phyloP scores from a whole-genome alignment of 2,797 vertebrate species.

The Leptoclinus maculatus region DNA sequence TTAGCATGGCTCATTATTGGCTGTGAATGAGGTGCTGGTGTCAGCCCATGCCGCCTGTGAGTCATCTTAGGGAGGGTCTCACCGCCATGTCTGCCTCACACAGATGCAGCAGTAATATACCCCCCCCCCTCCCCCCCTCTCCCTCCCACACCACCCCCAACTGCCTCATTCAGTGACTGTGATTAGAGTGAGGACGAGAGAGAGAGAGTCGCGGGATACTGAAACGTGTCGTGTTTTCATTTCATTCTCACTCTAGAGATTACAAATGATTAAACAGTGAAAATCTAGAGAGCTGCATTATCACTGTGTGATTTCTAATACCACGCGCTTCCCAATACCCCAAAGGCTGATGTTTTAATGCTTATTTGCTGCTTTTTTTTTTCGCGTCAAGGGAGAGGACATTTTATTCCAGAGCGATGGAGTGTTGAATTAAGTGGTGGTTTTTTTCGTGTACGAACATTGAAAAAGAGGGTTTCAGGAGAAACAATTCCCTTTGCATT shows the following conservation, averaged over 20 bases:
- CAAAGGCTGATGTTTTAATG: conserved; percentile 74
- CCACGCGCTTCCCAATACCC: conserved; percentile 51
- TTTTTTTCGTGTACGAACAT: conserved; percentile 77
- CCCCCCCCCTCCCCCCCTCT: not conserved
- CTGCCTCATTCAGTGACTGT: conserved; percentile 47
- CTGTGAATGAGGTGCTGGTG: conserved; percentile 85
- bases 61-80: conserved; percentile 79
- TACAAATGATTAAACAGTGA: conserved; percentile 67
- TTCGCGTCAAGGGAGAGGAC: conserved; percentile 68
- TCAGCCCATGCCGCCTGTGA: conserved; percentile 81
- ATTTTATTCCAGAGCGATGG: conserved; percentile 76
- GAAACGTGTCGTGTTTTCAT: conserved; percentile 58
- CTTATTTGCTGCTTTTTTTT: conserved; percentile 69
- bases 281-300: conserved; percentile 63
- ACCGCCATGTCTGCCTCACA: conserved; percentile 68
- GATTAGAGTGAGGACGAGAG: conserved; percentile 8
- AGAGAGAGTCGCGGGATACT: conserved; percentile 40
- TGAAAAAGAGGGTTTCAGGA: conserved; percentile 69
- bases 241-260: conserved; percentile 70
- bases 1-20: conserved; percentile 86
- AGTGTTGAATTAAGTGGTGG: conserved; percentile 81
- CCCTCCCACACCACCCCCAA: conserved; percentile 26
- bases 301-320: conserved; percentile 65
- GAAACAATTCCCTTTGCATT: conserved; percentile 80
- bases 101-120: conserved; percentile 51